A percentile compares a stretch with the other conserved stretches of the same genome.
Conservation (phyloP, 2,797 vertebrate species). For the Trematomus bernacchii region DNA sequence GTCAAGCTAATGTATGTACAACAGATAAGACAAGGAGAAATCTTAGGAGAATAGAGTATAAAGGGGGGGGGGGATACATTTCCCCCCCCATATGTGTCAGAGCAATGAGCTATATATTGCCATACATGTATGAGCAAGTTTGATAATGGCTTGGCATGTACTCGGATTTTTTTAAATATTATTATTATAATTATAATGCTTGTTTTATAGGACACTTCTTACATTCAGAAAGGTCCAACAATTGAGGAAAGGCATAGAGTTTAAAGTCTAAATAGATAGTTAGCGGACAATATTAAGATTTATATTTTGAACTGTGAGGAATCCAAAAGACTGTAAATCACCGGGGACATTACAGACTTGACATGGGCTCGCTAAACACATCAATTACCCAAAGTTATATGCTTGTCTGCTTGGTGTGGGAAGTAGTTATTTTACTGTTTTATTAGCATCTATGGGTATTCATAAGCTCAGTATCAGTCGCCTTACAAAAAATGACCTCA, state of each 20-base stretch:
- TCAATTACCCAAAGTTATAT: background rate
- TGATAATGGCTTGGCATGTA: background rate
- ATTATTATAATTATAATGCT: constrained; percentile 10
- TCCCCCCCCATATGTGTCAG: background rate
- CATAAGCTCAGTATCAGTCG: constrained; percentile 16
- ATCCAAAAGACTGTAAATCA: background rate
- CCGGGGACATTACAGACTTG: background rate
- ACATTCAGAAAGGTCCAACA: background rate
- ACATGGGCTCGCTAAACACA: background rate
- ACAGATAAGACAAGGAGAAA: background rate
- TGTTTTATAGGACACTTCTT: background rate
- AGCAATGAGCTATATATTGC: background rate
- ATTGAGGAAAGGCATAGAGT: background rate
- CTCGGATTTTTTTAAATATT: background rate
- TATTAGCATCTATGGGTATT: constrained; percentile 30
- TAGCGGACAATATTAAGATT: background rate
- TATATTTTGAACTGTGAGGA: background rate
- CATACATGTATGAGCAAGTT: background rate
- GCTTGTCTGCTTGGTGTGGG: constrained; percentile 7
- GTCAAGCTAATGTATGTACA: constrained; percentile 18
- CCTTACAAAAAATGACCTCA: constrained; percentile 53
- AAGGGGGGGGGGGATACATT: too few species aligned
- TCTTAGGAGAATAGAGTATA: background rate
- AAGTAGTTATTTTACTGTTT: constrained; percentile 21
- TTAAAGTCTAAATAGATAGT: background rate